Base-by-base conservation (phyloP, 1,140 invertebrate genomes). In the Oppia nitens region DNA sequence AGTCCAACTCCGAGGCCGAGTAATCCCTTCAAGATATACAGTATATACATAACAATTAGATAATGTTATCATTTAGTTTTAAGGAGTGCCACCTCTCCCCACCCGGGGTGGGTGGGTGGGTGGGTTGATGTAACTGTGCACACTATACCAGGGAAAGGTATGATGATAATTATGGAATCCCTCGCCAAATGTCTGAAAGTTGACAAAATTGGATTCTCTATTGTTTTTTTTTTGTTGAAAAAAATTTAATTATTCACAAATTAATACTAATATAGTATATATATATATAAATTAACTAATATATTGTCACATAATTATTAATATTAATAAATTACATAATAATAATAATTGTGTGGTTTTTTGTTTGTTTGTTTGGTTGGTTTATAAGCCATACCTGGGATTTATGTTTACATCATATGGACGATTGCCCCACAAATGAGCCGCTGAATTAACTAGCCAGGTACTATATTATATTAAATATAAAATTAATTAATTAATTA, bases 391-490 rank as follows among this genome's bases (percentile, higher is more conserved):
- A 64, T 79, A 72, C 3, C 70, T 67, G 1, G 77, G 75, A 55
- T 71, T 73, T 56, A 78, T 77, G 27, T 66, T 21, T 72, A 49
- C 50, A 71, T 98, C 92, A 69, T 96, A 98, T 0, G 92, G 92
- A 67, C 81, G 83, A 58, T 79, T 78, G 51, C 93, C 93, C 74
- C 85, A 92, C 66, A 91, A 78, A 73, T 96, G 92, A 1, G 92
- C 91, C 21, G 86, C 86, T 59, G 87, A 91, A 71, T 97, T 97
- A 1, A 97, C 91, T 32, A 91, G 74, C 91, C 92, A 97, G 1
- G 92, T 96, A 62, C 83, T 80, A 68, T 9, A 40, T 9, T 40
- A 9, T 6, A 40, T 40, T 40, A 17, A 40, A 40, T 6, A 9
- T 40, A 9, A 40, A 40, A 40, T 9, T n/a, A n/a, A n/a, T n/a